Base-by-base conservation (phyloP, 2,113 vertebrate genomes). In the Propithecus coquereli region DNA sequence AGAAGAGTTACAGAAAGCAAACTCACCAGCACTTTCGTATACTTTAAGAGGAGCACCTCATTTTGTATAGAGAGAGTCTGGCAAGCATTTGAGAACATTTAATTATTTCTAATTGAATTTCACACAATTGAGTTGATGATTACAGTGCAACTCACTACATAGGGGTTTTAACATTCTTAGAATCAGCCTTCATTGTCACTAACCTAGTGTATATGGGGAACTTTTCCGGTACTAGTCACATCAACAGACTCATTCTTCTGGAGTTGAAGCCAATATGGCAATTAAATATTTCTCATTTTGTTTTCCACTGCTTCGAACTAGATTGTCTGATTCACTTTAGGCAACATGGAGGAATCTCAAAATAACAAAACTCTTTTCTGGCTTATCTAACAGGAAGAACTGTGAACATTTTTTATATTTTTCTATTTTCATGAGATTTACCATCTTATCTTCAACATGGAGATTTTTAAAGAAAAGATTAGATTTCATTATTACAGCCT, bases 71-170 rank as follows among this genome's bases (percentile, higher is more conserved):
- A 74, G 43, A 65, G 14, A 74, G 4, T 11, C 4, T 32, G 32
- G 37, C 27, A 83, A 79, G 32, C 40, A 45, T 45, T 90, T 93
- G 77, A 88, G 34, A 45, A 94, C 43, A 82, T n/a, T 57, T 6
- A 40, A 22, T 65, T 63, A 40, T 71, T 96, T 77, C 59, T 89
- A 23, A 25, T 1, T 43, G 40, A 70, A 86, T 34, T 52, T 65
- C 45, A 90, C 2, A 43, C 37, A 68, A 20, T 59, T 70, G 59
- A 63, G 4, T n/a, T 45, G 23, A 1, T 76, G 52, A 59, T 54
- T 30, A 30, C 4, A 25, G 23, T 59, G n/a, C 0, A 1, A 8
- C 11, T 87, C 68, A 45, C 23, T 18, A 1, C 14, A 57, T 3
- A 23, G 73, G 37, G 54, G 57, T 74, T 52, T 50, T 57, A 47